Base-by-base conservation (phyloP, 30 jellyfish, hydroid and myxozoan genomes). In the Catostylus mosaicus region DNA sequence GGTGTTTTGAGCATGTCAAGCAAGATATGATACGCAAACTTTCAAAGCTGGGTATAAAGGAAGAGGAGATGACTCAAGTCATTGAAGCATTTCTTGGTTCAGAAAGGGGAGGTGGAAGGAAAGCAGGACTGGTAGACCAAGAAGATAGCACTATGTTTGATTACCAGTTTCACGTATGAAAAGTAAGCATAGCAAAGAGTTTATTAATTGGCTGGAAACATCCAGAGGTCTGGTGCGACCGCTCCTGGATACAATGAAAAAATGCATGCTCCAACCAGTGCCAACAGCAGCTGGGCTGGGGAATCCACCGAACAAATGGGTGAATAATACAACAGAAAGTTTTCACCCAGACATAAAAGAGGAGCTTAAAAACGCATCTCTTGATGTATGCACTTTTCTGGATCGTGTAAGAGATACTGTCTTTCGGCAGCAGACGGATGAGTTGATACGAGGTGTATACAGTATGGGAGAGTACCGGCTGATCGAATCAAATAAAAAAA, bases 221-320 rank as follows among this genome's bases (percentile, higher is more conserved):
- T 24, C 79, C 18, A 20, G 59, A 20, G 84, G 84, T 9, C 52
- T 77, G 31, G 23, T 14, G 22, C 78, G 84, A 24, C 1, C 79
- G n/a, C 59, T 73, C 14, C 10, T 22, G 22, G 84, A 73, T 37
- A 73, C 45, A 20, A 36, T 73, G 74, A 34, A 40, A 16, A 16
- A 12, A 5, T 73, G 74, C 72, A 73, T 73, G 84, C 32, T 73
- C 24, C 24, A 73, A 47, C 84, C 84, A 16, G 80, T 73, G 20
- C 73, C 78, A 16, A 47, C 33, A 11, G 84, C 84, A 20, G 84
- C 84, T 73, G 84, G 84, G 23, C 73, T 73, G 3, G 84, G 84
- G 22, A 47, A 73, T 47, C 84, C 84, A 11, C 84, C 84, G 4
- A 73, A 73, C 84, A 73, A 73, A 73, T 73, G 84, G 84, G 73